Conservation (phyloP, 1,140 invertebrate species). For the Cydia fagiglandana region DNA sequence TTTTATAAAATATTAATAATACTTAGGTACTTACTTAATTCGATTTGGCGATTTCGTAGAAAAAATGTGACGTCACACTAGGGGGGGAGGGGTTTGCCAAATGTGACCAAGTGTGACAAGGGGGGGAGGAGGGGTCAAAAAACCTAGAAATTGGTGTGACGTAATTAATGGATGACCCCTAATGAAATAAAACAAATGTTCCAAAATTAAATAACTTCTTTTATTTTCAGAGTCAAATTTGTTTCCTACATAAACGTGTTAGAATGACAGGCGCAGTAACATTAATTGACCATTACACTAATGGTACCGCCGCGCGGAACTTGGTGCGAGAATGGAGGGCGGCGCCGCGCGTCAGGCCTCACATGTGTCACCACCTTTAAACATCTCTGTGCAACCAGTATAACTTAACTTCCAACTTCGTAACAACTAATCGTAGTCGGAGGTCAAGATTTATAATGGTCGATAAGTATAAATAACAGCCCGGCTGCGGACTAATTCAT, state of each 20-base stretch:
- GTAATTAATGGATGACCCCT: too few relatives aligned
- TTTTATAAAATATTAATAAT: too few relatives aligned
- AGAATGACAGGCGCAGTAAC: conserved; percentile 72
- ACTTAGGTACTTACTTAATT: too few relatives aligned
- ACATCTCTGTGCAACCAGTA: background rate
- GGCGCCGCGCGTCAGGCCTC: conserved; percentile 30
- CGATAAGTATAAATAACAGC: background rate
- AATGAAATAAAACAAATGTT: conserved; percentile 68
- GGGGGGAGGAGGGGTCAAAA: too few relatives aligned
- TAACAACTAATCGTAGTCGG: background rate
- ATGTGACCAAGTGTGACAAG: too few relatives aligned
- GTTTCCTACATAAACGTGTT: conserved; percentile 78
- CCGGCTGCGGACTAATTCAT: background rate
- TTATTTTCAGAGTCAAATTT: conserved; percentile 79
- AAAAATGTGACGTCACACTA: too few relatives aligned
- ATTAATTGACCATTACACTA: conserved; percentile 73
- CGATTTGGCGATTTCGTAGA: too few relatives aligned
- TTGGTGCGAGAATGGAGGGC: conserved; percentile 58
- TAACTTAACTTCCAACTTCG: background rate
- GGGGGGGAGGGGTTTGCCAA: too few relatives aligned
- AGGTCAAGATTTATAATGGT: background rate
- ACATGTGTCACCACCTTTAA: conserved; percentile 5
- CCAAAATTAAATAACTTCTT: conserved; percentile 79
- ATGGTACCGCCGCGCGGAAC: conserved; percentile 58
- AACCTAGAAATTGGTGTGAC: too few relatives aligned